Evolutionary conservation across 2,113 vertebrate genomes (phyloP).

Genomic region (Apteryx owenii): DNA sequence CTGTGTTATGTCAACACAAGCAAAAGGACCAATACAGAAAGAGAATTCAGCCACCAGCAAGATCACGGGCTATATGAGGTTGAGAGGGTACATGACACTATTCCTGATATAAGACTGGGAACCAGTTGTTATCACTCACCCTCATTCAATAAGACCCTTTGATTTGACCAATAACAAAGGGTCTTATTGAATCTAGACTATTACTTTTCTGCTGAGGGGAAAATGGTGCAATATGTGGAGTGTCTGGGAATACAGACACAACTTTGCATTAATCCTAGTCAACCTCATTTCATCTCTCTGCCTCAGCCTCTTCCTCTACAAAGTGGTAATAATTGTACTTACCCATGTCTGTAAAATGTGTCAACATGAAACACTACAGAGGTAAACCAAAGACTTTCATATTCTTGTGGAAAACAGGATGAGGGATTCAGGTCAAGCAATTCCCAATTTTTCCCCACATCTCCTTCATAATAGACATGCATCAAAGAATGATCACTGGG

Average conservation of each 20-base stretch:
- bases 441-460: not conserved
- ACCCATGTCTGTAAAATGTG: conserved; percentile 22
- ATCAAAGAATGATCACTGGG: conserved; percentile 28
- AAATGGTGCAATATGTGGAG: not conserved
- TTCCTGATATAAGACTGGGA: not conserved
- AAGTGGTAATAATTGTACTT: conserved; percentile 31
- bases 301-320: not conserved
- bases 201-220: not conserved
- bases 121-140: not conserved
- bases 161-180: too few relatives aligned
- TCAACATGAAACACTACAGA: conserved; percentile 29
- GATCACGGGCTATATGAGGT: not conserved
- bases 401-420: not conserved
- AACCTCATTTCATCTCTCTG: not conserved
- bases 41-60: not conserved
- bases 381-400: conserved; percentile 5
- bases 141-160: too few relatives aligned
- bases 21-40: conserved; percentile 1
- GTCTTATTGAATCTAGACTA: not conserved
- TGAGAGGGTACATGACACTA: not conserved
- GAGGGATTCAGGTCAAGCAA: not conserved
- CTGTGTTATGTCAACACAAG: not conserved
- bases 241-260: not conserved
- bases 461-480: conserved; percentile 29
- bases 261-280: not conserved